Base-by-base conservation (phyloP, 92 coral and sea anemone genomes). In the Epizoanthus rinbou region DNA sequence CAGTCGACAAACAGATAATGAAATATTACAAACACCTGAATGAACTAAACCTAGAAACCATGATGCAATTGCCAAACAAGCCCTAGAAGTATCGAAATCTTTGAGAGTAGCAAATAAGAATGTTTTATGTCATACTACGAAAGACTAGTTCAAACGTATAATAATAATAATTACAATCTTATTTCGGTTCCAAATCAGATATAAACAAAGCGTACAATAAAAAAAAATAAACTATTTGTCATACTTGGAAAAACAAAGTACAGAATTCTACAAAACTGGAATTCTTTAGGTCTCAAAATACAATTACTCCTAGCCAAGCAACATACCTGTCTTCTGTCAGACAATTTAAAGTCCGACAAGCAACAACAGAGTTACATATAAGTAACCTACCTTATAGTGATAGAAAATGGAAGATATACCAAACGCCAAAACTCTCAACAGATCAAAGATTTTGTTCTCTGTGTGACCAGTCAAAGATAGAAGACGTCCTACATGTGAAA, bases 261-360 rank as follows among this genome's bases (percentile, higher is more conserved):
- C 19, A 73, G 16, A 4, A 52, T 21, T 73, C 62, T 33, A 47
- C 78, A 33, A 52, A 72, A 73, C 60, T 73, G 31, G 78, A 73
- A 73, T 73, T 73, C 78, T 73, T 52, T 41, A 73, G 76, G 7
- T 72, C 60, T 41, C 75, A 43, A 72, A 72, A 52, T 47, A 19
- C 43, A 21, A n/a, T n/a, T n/a, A 23, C 15, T 60, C 78, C 45
- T 3, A 73, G 78, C 63, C 35, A 71, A 45, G 58, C 35, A 33
- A 45, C 75, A 71, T 69, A 69, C 75, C 54, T 69, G 21, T 69
- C 75, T 69, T 69, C 56, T 69, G 75, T 69, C n/a, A 69, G 47
- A 69, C 74, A 69, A 69, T 69, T 41, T 41, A 69, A 69, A 41
- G 14, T 8, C 57, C 75, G 57, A 41, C 57, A 69, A 69, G 25